Conservation (phyloP, 2,113 vertebrate genomes). For the Platichthys stellatus region DNA sequence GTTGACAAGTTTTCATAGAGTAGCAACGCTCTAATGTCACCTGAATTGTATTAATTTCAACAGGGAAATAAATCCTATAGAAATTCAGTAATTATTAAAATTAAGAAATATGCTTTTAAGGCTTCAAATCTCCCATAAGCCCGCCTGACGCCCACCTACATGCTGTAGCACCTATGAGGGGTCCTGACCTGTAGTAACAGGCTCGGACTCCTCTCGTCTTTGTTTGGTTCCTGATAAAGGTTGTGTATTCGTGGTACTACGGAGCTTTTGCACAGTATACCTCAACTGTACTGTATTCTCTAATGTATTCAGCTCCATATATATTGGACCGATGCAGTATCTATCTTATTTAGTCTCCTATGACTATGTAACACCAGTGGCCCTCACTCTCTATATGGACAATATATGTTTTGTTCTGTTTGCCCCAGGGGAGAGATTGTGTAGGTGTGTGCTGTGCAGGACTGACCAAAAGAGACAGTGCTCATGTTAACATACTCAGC, state of each 20-base stretch:
- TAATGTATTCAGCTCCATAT: background rate
- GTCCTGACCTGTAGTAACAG: background rate
- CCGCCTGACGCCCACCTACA: no score
- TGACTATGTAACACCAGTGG: background rate
- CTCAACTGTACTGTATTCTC: background rate
- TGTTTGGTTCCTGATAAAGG: slow-evolving; percentile 3
- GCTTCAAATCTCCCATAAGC: no score
- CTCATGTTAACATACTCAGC: no score
- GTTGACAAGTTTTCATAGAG: no score
- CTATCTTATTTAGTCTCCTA: background rate
- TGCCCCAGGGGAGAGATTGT: background rate
- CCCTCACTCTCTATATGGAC: background rate
- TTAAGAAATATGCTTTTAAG: no score
- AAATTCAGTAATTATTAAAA: no score
- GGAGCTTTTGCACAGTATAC: background rate
- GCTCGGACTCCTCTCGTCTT: background rate
- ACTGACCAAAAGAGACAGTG: background rate
- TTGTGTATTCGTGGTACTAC: background rate
- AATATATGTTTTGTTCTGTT: background rate
- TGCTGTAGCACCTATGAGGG: no score
- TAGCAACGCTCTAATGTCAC: no score
- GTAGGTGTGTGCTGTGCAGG: background rate
- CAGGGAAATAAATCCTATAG: no score
- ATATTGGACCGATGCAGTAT: background rate
- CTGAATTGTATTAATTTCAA: no score